Conservation (phyloP, 1,140 invertebrate genomes). For the Lepidotrigona ventralis region DNA sequence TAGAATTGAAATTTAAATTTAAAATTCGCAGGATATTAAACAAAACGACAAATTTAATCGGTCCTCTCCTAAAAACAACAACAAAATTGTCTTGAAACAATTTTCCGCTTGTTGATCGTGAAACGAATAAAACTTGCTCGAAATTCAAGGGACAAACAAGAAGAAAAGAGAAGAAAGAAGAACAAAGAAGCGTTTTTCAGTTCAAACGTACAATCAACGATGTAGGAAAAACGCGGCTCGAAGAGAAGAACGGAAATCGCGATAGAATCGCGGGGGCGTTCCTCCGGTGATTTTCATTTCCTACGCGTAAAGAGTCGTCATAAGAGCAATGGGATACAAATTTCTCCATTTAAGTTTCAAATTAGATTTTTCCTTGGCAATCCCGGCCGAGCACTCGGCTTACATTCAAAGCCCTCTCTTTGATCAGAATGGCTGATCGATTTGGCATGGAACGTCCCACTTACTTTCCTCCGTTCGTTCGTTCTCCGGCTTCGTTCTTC, state of each 20-base stretch:
- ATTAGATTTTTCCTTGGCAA: constrained; percentile 66
- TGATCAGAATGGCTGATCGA: constrained; percentile 65
- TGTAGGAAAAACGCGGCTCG: not conserved
- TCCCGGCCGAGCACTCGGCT: constrained; percentile 49
- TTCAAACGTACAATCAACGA: not conserved
- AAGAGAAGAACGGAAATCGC: not conserved
- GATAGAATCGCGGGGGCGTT: not conserved
- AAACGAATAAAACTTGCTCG: not conserved
- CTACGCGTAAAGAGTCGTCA: constrained; percentile 59
- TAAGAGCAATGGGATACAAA: constrained; percentile 64
- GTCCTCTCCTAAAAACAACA: no score
- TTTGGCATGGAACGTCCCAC: constrained; percentile 64
- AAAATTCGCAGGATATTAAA: no score
- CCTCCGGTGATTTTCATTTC: constrained; percentile 55
- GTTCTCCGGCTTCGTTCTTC: not conserved
- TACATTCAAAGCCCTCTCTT: constrained; percentile 56
- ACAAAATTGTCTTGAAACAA: no score
- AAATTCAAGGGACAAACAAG: not conserved
- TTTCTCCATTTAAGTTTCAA: constrained; percentile 65
- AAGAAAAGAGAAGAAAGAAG: not conserved
- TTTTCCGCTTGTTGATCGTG: not conserved
- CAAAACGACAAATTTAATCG: no score
- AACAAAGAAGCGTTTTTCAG: not conserved
- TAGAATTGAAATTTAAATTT: no score
- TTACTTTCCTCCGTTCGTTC: constrained; percentile 54